Evolutionary conservation across 64 coral and sea anemone species (phyloP), one percentile per base, ranked within the genome.

Genomic region (Pocillopora damicornis): DNA sequence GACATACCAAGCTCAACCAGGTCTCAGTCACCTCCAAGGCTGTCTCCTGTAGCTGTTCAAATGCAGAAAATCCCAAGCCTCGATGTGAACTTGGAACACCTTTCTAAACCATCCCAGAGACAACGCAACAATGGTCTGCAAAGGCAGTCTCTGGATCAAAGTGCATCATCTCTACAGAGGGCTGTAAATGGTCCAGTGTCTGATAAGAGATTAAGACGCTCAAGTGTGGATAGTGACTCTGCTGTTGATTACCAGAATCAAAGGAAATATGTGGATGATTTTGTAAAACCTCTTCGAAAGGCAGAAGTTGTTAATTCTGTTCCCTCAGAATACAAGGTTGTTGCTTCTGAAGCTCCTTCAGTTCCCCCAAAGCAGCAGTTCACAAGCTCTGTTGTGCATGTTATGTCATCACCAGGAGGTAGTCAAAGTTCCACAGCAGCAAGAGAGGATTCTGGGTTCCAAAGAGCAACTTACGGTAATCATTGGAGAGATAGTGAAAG

Each of bases 11-110:
- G 76, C 2, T 81, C 77, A 56, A 62, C 93, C 11, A 51, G 37
- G 15, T 76, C 78, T 22, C 74, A 77, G 15, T 61, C 87, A 1
- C 60, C 87, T 4, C 76, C 82, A 4, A 75, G 81, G 8, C 63
- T 86, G 16, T 77, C 90, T 9, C 88, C 88, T 22, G 88, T 82
- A 38, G 23, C 79, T 22, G 69, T 90, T 37, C 79, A 83, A 36
- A 75, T 75, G 77, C 78, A 83, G 20, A 90, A 90, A 17, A 74
- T 73, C 35, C 66, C 71, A 56, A 76, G 67, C 61, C 66, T 83
- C 6, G 88, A 90, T 37, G 62, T 67, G 17, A 83, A 83, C 26
- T 37, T 83, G 17, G 80, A 83, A 23, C 80, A 83, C 51, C 37
- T 83, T 35, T 83, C 80, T 63, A 35, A 63, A 37, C 63, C 80